Percentiles rank a stretch among this genome's conserved stretches.
These are phyloP conservation scores for Pachydiplax longipennis DNA, from an alignment of 2,888 invertebrate species.

Conservation along the genomic window DNA sequence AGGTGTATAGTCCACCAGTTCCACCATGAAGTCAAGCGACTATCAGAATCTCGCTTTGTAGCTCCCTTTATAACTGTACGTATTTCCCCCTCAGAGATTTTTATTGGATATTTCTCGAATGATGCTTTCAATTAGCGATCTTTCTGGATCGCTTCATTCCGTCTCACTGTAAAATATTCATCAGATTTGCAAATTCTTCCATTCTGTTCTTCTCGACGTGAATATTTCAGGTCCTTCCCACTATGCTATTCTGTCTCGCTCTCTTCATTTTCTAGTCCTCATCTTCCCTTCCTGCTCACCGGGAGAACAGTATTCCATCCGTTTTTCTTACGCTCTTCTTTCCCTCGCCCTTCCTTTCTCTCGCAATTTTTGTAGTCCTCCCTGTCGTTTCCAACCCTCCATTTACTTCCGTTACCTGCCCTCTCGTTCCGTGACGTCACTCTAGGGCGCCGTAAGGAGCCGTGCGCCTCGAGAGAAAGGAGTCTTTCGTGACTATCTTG, in stretches of 20 bases:
- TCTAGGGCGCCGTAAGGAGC: constrained; percentile 40
- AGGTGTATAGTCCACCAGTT: too few species aligned
- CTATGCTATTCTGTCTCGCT: neutral
- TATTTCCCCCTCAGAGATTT: too few species aligned
- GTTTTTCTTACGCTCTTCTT: neutral
- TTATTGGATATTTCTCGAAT: too few species aligned
- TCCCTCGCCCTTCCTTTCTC: neutral
- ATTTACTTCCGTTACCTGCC: neutral
- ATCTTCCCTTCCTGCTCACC: neutral
- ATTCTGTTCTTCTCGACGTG: too few species aligned
- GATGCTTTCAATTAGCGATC: too few species aligned
- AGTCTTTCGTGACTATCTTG: neutral
- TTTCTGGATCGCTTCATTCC: too few species aligned
- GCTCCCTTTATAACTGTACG: too few species aligned
- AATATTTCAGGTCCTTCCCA: too few species aligned
- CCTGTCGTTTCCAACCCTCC: neutral
- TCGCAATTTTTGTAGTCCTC: neutral
- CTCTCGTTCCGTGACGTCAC: constrained; percentile 32
- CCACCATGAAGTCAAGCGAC: too few species aligned
- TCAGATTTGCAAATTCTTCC: too few species aligned
- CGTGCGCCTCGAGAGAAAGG: neutral
- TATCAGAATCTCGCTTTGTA: too few species aligned
- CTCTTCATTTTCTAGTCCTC: neutral
- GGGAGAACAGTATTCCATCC: neutral
- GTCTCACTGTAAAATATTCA: too few species aligned